phyloP scores from a whole-genome alignment of 1,140 invertebrate species.

The Mycetomoellerius zeteki region DNA sequence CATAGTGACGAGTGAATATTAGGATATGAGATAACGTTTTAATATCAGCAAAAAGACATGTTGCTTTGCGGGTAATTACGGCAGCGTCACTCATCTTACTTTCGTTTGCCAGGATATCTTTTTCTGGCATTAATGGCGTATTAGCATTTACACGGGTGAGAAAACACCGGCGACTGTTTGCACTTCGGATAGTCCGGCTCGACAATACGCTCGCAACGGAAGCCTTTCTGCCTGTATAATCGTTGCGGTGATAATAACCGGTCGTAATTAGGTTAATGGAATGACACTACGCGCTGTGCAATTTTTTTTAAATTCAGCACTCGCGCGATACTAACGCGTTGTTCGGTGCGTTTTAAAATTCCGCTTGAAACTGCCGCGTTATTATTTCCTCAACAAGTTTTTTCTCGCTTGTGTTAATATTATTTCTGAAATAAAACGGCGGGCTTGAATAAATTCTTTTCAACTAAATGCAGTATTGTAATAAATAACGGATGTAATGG shows the following conservation, averaged over 20 bases:
- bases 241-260: slow-evolving; percentile 51
- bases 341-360: slow-evolving; percentile 21
- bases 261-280: slow-evolving; percentile 74
- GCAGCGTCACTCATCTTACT: slow-evolving; percentile 38
- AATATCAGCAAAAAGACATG: slow-evolving; percentile 41
- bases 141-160: slow-evolving; percentile 58
- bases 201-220: slow-evolving; percentile 49
- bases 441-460: slow-evolving; percentile 45
- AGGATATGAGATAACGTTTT: slow-evolving; percentile 41
- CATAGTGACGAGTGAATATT: slow-evolving; percentile 6
- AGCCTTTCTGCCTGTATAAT: slow-evolving; percentile 51
- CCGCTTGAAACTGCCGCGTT: neutral
- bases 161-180: slow-evolving; percentile 47
- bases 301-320: slow-evolving; percentile 49
- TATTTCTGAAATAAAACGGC: slow-evolving; percentile 29
- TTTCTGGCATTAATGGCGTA: slow-evolving; percentile 48
- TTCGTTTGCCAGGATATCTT: slow-evolving; percentile 42
- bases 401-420: slow-evolving; percentile 4
- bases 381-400: slow-evolving; percentile 13
- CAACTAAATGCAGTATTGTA: slow-evolving; percentile 24
- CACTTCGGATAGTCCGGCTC: slow-evolving; percentile 34
- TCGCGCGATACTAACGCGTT: neutral
- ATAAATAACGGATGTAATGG: slow-evolving; percentile 39
- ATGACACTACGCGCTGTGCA: slow-evolving; percentile 47
- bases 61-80: slow-evolving; percentile 35